Evolutionary conservation across 2,888 invertebrate genomes (phyloP), one percentile per base, ranked within the genome.

Genomic region (Sphaeridia pumilis): DNA sequence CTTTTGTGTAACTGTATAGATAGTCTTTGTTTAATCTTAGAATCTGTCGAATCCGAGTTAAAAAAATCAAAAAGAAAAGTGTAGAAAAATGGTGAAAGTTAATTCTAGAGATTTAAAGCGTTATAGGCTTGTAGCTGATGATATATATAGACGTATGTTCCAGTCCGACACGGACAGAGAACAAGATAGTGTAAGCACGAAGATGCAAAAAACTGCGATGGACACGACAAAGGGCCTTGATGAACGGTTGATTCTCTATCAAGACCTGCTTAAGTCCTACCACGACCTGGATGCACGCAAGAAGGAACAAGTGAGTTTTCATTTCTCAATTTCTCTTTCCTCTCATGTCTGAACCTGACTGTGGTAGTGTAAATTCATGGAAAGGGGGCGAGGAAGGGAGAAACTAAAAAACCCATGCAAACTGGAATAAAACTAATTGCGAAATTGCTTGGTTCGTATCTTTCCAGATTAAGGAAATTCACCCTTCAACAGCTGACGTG

Each of bases 261-360:
- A 38, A 38, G 38, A 38, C 17, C 17, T 38, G 17, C 7, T 38
- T 7, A 7, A 17, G 12, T 7, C 7, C 17, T 38, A 14, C 20
- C 38, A 17, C 7, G 17, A 38, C 17, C 4, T 38, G 38, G 38
- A 38, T 5, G 4, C 10, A n/a, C n/a, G 44, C 43, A 35, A 50
- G 26, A 50, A 50, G 43, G 36, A 43, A 50, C 45, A 44, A 45
- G 45, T 50, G 49, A 42, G 26, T 38, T 49, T 49, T 49, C 36
- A 36, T 20, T 7, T 36, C 20, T 17, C 36, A 36, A 36, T 20
- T 36, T 36, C 20, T 31, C 34, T 14, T 3, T 36, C 20, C 20
- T 36, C 36, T 7, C 36, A 36, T 4, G 17, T 4, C 36, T 36
- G 17, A 4, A 3, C 10, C 10, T 36, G 4, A 3, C 36, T 36